Base-by-base conservation (phyloP, 2,888 invertebrate species). In the Tanypteryx hageni region DNA sequence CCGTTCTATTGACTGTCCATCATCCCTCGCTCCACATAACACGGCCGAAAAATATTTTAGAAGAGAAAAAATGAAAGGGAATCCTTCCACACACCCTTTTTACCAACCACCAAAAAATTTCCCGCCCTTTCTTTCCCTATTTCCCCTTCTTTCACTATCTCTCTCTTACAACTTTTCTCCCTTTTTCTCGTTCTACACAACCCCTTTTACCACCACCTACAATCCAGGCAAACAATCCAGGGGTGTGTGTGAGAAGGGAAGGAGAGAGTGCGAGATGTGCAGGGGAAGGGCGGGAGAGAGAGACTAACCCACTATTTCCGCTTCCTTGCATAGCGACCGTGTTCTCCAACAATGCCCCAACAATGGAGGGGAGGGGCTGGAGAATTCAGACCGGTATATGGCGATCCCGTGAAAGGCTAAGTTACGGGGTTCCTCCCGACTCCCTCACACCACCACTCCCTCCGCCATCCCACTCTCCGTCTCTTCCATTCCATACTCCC, bases 1-100 rank as follows among this genome's bases (percentile, higher is more conserved):
- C 89, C 68, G 16, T 44, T 64, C 64, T 56, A 89, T 68, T 56
- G 64, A 89, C 64, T 61, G 64, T 13, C 89, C 89, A 89, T 68
- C 89, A 68, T 7, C 64, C 10, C 14, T 76, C 76, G 76, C 76
- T 27, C 27, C 76, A 76, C 76, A 22, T 76, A 76, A 76, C 76
- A 76, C 76, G 76, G 27, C 76, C 27, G 22, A 22, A 76, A 76
- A 27, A 76, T 76, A 27, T 76, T 27, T 27, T 27, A 5, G 27
- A 76, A n/a, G 44, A 44, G 5, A 44, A 44, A 44, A 44, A 44
- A 3, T 3, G 44, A 44, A 44, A 5, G 44, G 44, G 44, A 44
- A 44, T 44, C 44, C 44, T 44, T 44, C 44, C 44, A 44, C 44
- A 44, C 44, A 44, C 44, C 76, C 22, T 76, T 76, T 76, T 76